These are phyloP conservation scores for Corythornis madagascariensis DNA, from an alignment of 2,113 vertebrate genomes.

Conservation along the genomic window DNA sequence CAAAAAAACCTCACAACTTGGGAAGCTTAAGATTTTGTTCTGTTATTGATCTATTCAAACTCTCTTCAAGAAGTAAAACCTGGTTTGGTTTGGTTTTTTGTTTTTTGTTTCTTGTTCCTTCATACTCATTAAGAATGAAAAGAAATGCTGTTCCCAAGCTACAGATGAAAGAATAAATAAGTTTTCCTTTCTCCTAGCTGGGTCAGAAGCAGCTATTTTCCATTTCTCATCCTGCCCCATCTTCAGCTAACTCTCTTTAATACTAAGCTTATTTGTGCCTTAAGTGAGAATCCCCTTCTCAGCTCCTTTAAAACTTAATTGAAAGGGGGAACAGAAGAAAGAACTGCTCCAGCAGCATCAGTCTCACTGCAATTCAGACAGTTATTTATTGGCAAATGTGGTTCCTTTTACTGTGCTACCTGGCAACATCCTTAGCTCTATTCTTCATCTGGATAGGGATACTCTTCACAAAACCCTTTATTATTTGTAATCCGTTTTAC, in stretches of 20 bases:
- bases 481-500: not conserved
- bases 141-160: not conserved
- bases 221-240: not conserved
- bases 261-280: not conserved
- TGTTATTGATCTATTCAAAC: not conserved
- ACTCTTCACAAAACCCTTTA: not conserved
- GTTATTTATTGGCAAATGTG: not conserved
- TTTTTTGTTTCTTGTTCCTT: not conserved
- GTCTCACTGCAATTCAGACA: not conserved
- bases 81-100: not conserved
- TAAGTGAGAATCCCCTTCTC: not conserved
- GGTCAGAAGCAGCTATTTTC: not conserved
- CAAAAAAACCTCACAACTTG: fast-evolving
- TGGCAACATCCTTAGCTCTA: not conserved
- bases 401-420: not conserved
- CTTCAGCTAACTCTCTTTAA: not conserved
- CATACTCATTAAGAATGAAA: not conserved
- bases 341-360: not conserved
- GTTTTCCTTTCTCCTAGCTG: not conserved
- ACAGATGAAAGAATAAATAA: not conserved
- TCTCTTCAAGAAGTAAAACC: not conserved
- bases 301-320: not conserved
- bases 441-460: not conserved
- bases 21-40: not conserved
- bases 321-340: not conserved